phyloP scores from a whole-genome alignment of 2,113 vertebrate genomes.

The Cyanocitta stelleri region DNA sequence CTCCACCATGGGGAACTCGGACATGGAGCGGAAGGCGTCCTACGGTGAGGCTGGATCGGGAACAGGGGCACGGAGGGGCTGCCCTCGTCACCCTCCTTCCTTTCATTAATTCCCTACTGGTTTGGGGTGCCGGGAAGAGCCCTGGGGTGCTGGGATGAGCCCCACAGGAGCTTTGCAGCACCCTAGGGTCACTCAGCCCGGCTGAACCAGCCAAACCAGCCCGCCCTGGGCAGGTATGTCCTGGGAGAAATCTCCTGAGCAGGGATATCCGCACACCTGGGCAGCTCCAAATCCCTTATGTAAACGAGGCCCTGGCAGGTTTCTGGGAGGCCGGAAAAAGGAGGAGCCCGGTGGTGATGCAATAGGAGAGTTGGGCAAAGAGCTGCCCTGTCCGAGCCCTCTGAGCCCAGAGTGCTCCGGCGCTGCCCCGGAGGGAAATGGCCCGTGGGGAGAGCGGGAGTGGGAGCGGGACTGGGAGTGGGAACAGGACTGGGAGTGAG shows the following conservation, averaged over 20 bases:
- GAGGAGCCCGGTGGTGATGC: conserved; percentile 10
- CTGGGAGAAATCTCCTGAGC: neutral
- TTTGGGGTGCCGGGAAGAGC: neutral
- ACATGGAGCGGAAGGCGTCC: neutral
- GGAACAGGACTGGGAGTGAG: no score
- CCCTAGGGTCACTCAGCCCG: neutral
- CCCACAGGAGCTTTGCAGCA: neutral
- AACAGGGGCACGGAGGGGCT: neutral
- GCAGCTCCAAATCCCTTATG: neutral
- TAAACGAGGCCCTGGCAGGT: neutral
- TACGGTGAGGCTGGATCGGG: neutral
- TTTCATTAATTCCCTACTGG: neutral
- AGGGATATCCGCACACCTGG: neutral
- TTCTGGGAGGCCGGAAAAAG: neutral
- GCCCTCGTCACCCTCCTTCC: no score
- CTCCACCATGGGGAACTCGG: neutral
- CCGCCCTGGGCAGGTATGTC: neutral
- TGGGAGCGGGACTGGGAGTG: neutral
- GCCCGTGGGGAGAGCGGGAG: neutral
- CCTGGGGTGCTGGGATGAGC: neutral
- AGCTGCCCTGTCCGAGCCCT: neutral
- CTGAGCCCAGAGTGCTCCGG: neutral
- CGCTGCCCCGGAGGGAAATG: neutral
- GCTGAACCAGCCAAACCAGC: neutral
- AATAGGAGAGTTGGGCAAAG: neutral